phyloP scores from a whole-genome alignment of 1,140 invertebrate species.

The Lepidotrigona ventralis region DNA sequence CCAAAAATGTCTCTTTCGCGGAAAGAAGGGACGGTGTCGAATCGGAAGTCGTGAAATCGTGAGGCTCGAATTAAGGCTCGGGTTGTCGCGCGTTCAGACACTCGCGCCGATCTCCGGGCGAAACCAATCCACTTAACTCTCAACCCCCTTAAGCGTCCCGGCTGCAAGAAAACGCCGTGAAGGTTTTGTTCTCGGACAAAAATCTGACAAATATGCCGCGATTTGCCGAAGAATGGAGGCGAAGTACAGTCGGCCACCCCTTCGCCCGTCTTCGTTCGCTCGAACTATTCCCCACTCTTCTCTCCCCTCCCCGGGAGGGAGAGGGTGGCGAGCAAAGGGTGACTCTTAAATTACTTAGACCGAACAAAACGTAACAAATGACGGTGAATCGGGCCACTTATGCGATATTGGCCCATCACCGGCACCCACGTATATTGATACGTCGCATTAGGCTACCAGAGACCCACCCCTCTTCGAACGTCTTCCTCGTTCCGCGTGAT shows the following conservation, averaged over 20 bases:
- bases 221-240: slow-evolving; percentile 76
- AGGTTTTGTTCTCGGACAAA: slow-evolving; percentile 78
- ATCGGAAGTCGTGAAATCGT: slow-evolving; percentile 41
- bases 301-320: not conserved
- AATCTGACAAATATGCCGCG: slow-evolving; percentile 80
- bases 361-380: slow-evolving; percentile 78
- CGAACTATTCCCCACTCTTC: not conserved
- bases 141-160: slow-evolving; percentile 28
- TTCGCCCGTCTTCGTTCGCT: slow-evolving; percentile 13
- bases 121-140: slow-evolving; percentile 78
- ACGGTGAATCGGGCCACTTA: slow-evolving; percentile 74
- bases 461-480: slow-evolving; percentile 34
- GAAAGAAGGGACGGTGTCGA: not conserved
- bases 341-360: slow-evolving; percentile 76
- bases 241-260: slow-evolving; percentile 57
- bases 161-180: slow-evolving; percentile 43
- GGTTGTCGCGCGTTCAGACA: slow-evolving; percentile 48
- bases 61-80: slow-evolving; percentile 53
- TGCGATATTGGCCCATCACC: slow-evolving; percentile 74
- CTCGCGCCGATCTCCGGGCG: slow-evolving; percentile 58
- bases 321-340: slow-evolving; percentile 45
- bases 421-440: slow-evolving; percentile 72
- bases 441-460: slow-evolving; percentile 64
- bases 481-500: slow-evolving; percentile 5
- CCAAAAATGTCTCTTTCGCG: too few relatives aligned